Conservation (phyloP, 2,888 invertebrate genomes). For the Meandrusa payeni region DNA sequence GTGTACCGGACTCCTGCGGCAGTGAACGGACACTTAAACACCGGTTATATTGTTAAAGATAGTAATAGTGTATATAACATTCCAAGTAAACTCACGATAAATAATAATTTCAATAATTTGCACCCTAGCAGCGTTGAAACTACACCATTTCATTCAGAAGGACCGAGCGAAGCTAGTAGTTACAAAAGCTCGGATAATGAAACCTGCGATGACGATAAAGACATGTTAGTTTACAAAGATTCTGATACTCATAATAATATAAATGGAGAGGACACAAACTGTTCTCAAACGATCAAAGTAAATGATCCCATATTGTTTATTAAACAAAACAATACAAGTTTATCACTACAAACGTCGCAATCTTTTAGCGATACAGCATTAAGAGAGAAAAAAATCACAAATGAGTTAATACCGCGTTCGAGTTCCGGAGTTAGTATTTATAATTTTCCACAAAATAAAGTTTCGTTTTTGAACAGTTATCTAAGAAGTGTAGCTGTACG, state of each 20-base stretch:
- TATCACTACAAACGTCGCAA: conserved; percentile 61
- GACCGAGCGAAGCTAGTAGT: conserved; percentile 69
- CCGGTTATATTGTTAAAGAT: conserved; percentile 48
- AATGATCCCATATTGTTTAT: conserved; percentile 36
- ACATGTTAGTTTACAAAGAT: background rate
- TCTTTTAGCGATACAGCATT: conserved; percentile 58
- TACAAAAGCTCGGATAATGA: conserved; percentile 78
- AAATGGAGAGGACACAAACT: conserved; percentile 1
- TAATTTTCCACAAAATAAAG: conserved; percentile 65
- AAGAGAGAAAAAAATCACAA: conserved; percentile 39
- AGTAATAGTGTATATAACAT: conserved; percentile 61
- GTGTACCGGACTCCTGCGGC: conserved; percentile 50
- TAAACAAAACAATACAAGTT: conserved; percentile 45
- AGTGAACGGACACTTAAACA: conserved; percentile 38
- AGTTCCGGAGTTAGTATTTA: conserved; percentile 59
- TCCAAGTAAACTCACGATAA: conserved; percentile 64
- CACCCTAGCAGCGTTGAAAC: conserved; percentile 57
- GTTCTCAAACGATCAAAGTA: conserved; percentile 45
- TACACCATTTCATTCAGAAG: conserved; percentile 61
- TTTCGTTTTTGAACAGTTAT: conserved; percentile 75
- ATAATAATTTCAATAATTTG: conserved; percentile 42
- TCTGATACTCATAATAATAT: background rate
- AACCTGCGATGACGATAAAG: conserved; percentile 47
- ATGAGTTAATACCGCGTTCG: conserved; percentile 53
- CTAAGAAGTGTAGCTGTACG: conserved; percentile 72